Evolutionary conservation across 2,888 invertebrate species (phyloP), one percentile per base, ranked within the genome.

Genomic region (Julus scandinavius): DNA sequence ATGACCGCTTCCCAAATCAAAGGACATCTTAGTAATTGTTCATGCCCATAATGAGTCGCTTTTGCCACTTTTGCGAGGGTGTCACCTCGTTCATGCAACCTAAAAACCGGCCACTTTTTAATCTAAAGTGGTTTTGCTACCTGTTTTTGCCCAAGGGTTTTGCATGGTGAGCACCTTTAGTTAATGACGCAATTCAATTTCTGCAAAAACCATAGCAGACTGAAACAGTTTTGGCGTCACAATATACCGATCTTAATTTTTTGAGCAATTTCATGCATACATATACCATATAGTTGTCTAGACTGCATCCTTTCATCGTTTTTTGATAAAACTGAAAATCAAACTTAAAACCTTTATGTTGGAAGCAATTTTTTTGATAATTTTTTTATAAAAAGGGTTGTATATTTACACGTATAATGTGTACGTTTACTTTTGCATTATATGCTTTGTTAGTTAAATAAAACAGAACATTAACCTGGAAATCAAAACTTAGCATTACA

Each of bases 121-220:
- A 63, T 72, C 72, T 72, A 29, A 29, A 72, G 29, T 72, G 29
- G 29, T 72, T 72, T 29, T 72, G 72, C 29, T 72, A n/a, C 63
- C 29, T 4, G 29, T 72, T 72, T 72, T 72, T 72, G 29, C 72
- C 72, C 72, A 2, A 29, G 72, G 72, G 29, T 72, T 72, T 29
- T 72, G 72, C 72, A 72, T 72, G 72, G n/a, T 72, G 72, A 72
- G 29, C 72, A 29, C 72, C n/a, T 63, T 72, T 72, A 29, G 20
- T 72, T 72, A 72, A 72, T 72, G 72, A 72, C 72, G 72, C 72
- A 72, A 29, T 72, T 72, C 72, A 72, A 72, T 72, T 72, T 72
- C 29, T 72, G 29, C 72, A 72, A 72, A 29, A 72, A 72, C 29
- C 20, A 72, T 29, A 72, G 29, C 29, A 72, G 29, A 72, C 72